Evolutionary conservation across 2,113 vertebrate genomes (phyloP).

Genomic region (Syngnathus scovelli): DNA sequence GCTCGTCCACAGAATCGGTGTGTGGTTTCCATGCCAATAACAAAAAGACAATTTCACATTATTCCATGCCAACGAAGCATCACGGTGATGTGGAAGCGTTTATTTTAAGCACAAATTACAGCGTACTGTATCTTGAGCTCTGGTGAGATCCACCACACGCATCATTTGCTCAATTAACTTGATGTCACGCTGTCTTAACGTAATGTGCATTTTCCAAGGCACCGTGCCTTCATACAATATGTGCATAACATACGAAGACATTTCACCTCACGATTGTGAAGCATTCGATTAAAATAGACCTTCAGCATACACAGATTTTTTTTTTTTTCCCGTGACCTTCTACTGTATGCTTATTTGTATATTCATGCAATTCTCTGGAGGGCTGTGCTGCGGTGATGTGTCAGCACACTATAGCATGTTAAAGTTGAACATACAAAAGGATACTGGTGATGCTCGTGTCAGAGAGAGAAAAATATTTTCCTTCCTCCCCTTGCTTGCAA

Average conservation of each 20-base stretch:
- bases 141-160: slow-evolving; percentile 1
- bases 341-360: neutral
- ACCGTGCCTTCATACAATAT: neutral
- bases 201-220: neutral
- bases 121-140: neutral
- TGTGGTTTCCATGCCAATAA: neutral
- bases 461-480: slow-evolving; percentile 29
- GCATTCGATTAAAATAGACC: neutral
- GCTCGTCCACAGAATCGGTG: neutral
- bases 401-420: slow-evolving; percentile 32
- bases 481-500: slow-evolving; percentile 8
- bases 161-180: slow-evolving; percentile 21
- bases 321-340: neutral
- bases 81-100: neutral
- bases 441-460: slow-evolving; percentile 39
- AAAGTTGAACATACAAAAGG: slow-evolving; percentile 29
- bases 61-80: neutral
- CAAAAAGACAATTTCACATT: neutral
- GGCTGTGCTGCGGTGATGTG: slow-evolving; percentile 32
- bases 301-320: neutral
- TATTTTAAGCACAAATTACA: neutral
- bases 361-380: slow-evolving; percentile 16
- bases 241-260: neutral
- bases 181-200: slow-evolving; percentile 15
- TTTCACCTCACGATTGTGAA: neutral